phyloP scores from a whole-genome alignment of 2,113 vertebrate species.

The Dicerorhinus sumatrensis region DNA sequence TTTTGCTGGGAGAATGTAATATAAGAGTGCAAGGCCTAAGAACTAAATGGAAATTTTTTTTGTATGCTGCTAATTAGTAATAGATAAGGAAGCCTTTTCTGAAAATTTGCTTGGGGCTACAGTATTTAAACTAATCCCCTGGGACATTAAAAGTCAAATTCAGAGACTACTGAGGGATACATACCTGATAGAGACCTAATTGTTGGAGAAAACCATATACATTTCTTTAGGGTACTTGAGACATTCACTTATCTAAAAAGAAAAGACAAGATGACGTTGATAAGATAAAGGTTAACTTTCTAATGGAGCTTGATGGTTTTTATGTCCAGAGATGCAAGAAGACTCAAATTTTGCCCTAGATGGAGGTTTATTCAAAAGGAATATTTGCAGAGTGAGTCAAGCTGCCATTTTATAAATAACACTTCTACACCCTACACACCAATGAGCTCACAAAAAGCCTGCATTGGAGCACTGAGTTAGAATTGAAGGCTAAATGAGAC shows the following conservation, averaged over 20 bases:
- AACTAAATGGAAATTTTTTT: not conserved
- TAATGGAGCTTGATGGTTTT: not conserved
- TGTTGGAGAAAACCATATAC: not conserved
- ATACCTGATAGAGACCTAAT: not conserved
- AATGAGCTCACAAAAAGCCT: not conserved
- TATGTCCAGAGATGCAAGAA: not conserved
- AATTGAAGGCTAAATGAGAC: not conserved
- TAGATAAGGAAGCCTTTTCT: not conserved
- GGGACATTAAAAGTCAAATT: not conserved
- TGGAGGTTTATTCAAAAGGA: not conserved
- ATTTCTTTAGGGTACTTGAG: not conserved
- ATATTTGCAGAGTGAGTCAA: not conserved
- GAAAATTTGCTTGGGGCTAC: not conserved
- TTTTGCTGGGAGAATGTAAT: not conserved
- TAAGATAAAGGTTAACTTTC: not conserved
- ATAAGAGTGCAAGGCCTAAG: not conserved
- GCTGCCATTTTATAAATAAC: not conserved
- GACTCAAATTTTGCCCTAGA: not conserved
- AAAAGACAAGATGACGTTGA: not conserved
- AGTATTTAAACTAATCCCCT: not conserved
- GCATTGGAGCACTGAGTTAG: not conserved
- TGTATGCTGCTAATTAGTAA: not conserved
- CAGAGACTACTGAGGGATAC: not conserved
- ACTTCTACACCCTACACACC: not conserved
- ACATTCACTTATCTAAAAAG: not conserved